These are phyloP conservation scores for Drosophila ananassae DNA, from an alignment of 1,140 invertebrate genomes.

Conservation along the genomic window DNA sequence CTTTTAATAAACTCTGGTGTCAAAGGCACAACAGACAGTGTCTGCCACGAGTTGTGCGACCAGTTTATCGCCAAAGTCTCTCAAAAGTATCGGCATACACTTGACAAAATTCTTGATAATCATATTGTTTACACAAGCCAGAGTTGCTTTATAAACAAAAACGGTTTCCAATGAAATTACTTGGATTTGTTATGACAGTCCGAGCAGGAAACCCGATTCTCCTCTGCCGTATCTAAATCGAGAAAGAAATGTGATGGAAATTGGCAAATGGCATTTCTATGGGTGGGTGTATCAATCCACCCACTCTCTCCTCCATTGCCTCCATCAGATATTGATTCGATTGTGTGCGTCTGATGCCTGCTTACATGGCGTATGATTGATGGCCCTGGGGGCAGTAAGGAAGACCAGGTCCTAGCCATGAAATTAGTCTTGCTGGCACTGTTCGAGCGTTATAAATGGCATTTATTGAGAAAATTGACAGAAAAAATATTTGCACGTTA, in stretches of 20 bases:
- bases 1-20: slow-evolving; percentile 31
- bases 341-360: slow-evolving; percentile 57
- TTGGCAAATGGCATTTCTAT: slow-evolving; percentile 68
- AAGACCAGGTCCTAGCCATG: slow-evolving; percentile 19
- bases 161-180: slow-evolving; percentile 33
- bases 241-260: slow-evolving; percentile 34
- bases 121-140: slow-evolving; percentile 33
- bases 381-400: slow-evolving; percentile 52
- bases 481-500: slow-evolving; percentile 74
- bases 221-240: slow-evolving; percentile 1
- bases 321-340: slow-evolving; percentile 54
- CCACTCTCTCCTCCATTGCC: slow-evolving; percentile 2
- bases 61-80: slow-evolving; percentile 10
- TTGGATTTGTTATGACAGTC: slow-evolving; percentile 26
- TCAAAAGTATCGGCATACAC: slow-evolving; percentile 3
- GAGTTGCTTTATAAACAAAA: slow-evolving; percentile 1
- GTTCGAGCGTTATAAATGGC: slow-evolving; percentile 58
- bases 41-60: slow-evolving; percentile 15
- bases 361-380: slow-evolving; percentile 80
- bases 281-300: slow-evolving; percentile 15
- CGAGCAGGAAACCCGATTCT: slow-evolving; percentile 11
- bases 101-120: slow-evolving; percentile 34
- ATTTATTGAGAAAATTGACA: slow-evolving; percentile 70
- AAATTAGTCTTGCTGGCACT: slow-evolving; percentile 52
- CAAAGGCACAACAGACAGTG: slow-evolving; percentile 18